These are phyloP conservation scores for Ianthella basta DNA, from an alignment of 37 sponge, comb jelly and placozoan genomes.

Conservation along the genomic window DNA sequence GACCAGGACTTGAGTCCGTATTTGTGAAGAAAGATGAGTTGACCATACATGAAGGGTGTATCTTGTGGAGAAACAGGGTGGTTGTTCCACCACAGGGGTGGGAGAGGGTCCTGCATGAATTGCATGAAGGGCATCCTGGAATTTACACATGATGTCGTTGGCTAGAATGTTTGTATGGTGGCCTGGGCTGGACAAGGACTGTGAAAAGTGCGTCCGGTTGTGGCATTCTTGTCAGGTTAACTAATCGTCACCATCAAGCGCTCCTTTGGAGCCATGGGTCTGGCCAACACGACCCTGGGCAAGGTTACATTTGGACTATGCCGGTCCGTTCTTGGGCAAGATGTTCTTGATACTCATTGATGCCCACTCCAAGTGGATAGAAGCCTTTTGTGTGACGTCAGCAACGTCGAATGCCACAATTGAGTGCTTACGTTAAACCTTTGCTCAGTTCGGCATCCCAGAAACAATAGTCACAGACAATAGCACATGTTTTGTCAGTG, in stretches of 20 bases:
- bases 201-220: background rate
- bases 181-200: slow-evolving; percentile 1
- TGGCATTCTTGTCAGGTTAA: background rate
- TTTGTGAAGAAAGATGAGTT: background rate
- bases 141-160: slow-evolving; percentile 1
- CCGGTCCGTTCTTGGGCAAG: background rate
- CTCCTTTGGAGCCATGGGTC: slow-evolving; percentile 20
- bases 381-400: background rate
- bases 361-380: background rate
- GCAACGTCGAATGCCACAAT: background rate
- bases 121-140: slow-evolving; percentile 8
- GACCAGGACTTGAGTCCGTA: background rate
- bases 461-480: slow-evolving; percentile 3
- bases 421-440: background rate
- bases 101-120: background rate
- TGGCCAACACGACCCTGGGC: background rate
- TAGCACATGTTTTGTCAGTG: background rate
- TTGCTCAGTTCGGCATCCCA: background rate
- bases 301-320: slow-evolving; percentile 9
- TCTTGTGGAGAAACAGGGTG: slow-evolving; percentile 5
- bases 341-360: background rate
- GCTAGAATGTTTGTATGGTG: slow-evolving; percentile 8
- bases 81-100: background rate
- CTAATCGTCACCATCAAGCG: background rate
- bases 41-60: background rate